Base-by-base conservation (phyloP, 1,140 invertebrate species). In the Pseudomyrmex pallidus region DNA sequence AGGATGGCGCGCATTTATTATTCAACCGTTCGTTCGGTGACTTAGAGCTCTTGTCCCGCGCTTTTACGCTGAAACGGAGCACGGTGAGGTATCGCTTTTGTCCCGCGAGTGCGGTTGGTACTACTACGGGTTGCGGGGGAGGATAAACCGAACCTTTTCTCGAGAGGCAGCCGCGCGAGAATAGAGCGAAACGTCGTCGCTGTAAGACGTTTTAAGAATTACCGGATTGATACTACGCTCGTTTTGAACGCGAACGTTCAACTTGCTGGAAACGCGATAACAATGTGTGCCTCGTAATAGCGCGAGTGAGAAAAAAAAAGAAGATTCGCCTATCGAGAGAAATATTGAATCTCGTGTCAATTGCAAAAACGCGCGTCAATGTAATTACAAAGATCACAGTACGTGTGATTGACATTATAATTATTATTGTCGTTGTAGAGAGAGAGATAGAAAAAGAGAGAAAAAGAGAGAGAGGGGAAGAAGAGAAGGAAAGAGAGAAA, bases 1-100 rank as follows among this genome's bases (percentile, higher is more conserved):
- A 44, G 20, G 13, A 78, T 70, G 64, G 35, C 44, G 54, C 57
- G 46, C 59, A 63, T 82, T 74, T 73, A 64, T 74, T 82, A 82
- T 74, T 82, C 80, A 82, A 17, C 72, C 46, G 57, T 76, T 54
- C 59, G 70, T 52, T 50, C 78, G 66, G 76, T 48, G 76, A 72
- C 66, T 80, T 67, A 56, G 44, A 59, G 52, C 22, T 50, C 64
- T 70, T 70, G 64, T 80, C 76, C 44, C 44, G 63, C 17, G 76
- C 76, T 80, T 80, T 80, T 80, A 72, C 22, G 56, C 12, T 25
- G 64, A 78, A 78, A 25, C 64, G 64, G 64, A 70, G 44, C 52
- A 35, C 66, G 12, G 54, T 57, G 76, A 78, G 54, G 54, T 70
- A 72, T 80, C 76, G 48, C 76, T 80, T 78, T 72, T 59, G 76